A percentile compares a stretch with the other conserved stretches of the same genome.
These are phyloP conservation scores for Trachythela sp. DNA, from an alignment of 64 coral and sea anemone species.

Conservation along the genomic window DNA sequence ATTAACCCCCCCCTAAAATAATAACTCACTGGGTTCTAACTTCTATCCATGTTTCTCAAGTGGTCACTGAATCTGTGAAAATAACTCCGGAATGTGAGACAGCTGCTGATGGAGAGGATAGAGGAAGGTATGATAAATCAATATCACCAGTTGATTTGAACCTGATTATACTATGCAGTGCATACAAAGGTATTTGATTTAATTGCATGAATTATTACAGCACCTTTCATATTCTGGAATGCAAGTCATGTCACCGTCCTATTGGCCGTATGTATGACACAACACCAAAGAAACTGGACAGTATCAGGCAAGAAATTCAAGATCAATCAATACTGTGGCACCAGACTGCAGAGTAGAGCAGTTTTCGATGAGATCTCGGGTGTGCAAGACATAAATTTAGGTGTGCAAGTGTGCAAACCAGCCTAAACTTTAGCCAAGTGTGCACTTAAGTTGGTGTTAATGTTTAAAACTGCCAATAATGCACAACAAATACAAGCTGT, in stretches of 20 bases:
- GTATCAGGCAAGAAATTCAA: constrained; percentile 2
- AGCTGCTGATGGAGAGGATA: not conserved
- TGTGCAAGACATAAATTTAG: no score
- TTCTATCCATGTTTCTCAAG: not conserved
- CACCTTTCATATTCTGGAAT: constrained; percentile 41
- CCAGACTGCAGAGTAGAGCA: no score
- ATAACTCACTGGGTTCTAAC: no score
- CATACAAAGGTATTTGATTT: not conserved
- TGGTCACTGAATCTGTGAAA: not conserved
- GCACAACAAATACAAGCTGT: no score
- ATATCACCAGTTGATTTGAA: not conserved
- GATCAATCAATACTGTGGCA: not conserved
- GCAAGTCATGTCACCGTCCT: constrained; percentile 8
- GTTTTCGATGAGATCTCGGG: no score
- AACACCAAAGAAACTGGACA: constrained; percentile 51
- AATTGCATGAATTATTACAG: constrained; percentile 3
- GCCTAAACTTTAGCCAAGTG: no score
- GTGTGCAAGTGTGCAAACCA: no score
- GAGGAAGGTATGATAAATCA: not conserved
- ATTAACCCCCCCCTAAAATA: no score
- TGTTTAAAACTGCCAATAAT: no score
- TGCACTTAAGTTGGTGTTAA: no score
- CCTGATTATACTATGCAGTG: not conserved
- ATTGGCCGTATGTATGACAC: constrained; percentile 56
- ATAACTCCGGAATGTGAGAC: not conserved